Conservation (phyloP, 1,140 invertebrate species). For the Apis laboriosa region DNA sequence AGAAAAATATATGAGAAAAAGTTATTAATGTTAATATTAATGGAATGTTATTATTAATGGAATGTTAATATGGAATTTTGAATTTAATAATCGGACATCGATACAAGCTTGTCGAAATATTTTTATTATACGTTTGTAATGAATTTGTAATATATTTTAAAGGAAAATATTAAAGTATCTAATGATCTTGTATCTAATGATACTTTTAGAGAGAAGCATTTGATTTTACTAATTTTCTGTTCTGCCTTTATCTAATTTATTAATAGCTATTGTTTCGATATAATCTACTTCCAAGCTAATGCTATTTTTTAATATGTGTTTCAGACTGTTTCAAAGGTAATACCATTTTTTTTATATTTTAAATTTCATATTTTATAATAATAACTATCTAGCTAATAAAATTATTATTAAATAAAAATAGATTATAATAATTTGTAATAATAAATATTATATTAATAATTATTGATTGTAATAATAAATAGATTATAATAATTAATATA, state of each 20-base stretch:
- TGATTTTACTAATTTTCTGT: not conserved
- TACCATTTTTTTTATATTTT: not conserved
- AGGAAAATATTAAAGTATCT: too few relatives aligned
- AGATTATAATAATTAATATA: too few relatives aligned
- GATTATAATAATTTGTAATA: too few relatives aligned
- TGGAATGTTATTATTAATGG: too few relatives aligned
- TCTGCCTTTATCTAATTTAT: not conserved
- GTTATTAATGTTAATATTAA: too few relatives aligned
- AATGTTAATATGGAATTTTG: too few relatives aligned
- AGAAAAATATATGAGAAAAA: too few relatives aligned
- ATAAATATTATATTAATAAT: too few relatives aligned
- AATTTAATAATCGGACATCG: not conserved
- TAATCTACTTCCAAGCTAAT: slow-evolving; percentile 36
- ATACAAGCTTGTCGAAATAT: not conserved
- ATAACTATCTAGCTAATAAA: not conserved
- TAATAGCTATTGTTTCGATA: not conserved
- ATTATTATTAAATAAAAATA: too few relatives aligned
- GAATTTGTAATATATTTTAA: not conserved
- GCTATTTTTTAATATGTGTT: not conserved
- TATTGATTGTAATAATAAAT: too few relatives aligned
- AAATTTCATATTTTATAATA: too few relatives aligned
- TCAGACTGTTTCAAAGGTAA: slow-evolving; percentile 2
- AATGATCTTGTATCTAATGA: not conserved
- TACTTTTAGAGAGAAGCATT: not conserved
- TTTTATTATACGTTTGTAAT: not conserved